Conservation (phyloP, 2,113 vertebrate species). For the Scatophagus argus region DNA sequence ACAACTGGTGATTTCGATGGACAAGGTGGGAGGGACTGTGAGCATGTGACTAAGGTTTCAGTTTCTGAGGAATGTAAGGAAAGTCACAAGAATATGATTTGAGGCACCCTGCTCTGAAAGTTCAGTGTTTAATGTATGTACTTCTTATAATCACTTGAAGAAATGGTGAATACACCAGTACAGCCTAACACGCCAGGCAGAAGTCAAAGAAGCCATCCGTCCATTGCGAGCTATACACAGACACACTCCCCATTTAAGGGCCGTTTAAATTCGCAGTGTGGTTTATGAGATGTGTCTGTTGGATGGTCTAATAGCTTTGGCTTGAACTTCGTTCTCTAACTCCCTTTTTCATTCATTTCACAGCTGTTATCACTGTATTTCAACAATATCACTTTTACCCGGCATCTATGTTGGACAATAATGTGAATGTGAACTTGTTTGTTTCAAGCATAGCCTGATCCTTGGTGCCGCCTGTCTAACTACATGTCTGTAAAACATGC, state of each 20-base stretch:
- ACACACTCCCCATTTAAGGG: not conserved
- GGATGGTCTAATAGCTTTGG: too few species aligned
- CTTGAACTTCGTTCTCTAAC: not conserved
- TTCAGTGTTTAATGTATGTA: not conserved
- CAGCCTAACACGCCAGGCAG: not conserved
- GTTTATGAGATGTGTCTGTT: too few species aligned
- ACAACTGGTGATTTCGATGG: conserved; percentile 34
- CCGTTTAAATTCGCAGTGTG: too few species aligned
- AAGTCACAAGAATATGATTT: conserved; percentile 15
- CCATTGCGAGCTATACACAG: not conserved
- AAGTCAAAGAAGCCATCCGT: not conserved
- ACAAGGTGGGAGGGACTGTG: not conserved
- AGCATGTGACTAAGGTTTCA: conserved; percentile 10
- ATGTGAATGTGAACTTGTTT: not conserved
- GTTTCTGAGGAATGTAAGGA: conserved; percentile 5
- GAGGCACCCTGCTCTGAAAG: not conserved
- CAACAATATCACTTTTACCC: not conserved
- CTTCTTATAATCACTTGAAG: not conserved
- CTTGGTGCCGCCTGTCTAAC: not conserved
- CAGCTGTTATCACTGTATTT: not conserved
- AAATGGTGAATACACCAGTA: not conserved
- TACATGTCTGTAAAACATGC: not conserved
- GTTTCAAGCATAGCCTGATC: not conserved
- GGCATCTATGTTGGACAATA: too few species aligned
- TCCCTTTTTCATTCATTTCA: not conserved